Evolutionary conservation across 2,797 vertebrate species (phyloP).

Genomic region (Schizothorax lantsangensis): DNA sequence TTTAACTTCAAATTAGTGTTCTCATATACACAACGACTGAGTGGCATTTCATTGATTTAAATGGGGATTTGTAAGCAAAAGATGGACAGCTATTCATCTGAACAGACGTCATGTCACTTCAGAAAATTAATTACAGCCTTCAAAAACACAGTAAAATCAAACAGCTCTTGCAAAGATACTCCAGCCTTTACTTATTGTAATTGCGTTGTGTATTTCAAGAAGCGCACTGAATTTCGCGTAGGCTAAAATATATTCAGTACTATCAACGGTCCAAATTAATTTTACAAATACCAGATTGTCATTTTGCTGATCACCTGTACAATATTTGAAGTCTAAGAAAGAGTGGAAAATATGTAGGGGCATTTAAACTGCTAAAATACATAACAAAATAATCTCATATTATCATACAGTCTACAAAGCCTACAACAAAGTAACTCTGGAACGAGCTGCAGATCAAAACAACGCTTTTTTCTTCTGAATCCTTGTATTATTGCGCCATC

Average conservation of each 20-base stretch:
- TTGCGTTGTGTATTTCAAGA: constrained; percentile 1
- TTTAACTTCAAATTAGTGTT: not conserved
- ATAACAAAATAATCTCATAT: not conserved
- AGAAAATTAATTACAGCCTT: constrained; percentile 25
- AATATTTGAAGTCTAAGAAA: not conserved
- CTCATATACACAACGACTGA: not conserved
- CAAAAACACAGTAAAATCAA: constrained; percentile 19
- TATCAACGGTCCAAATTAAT: not conserved
- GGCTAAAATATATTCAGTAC: not conserved
- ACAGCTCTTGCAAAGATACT: not conserved
- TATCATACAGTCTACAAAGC: not conserved
- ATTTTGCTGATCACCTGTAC: not conserved
- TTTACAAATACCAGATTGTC: not conserved
- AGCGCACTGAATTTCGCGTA: not conserved
- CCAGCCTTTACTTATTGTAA: not conserved
- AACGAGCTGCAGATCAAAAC: not conserved
- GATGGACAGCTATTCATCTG: not conserved
- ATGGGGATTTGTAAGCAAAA: not conserved
- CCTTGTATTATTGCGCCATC: constrained; percentile 31
- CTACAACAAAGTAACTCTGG: not conserved
- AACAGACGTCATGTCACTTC: constrained; percentile 6
- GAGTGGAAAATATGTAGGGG: not conserved
- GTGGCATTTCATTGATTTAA: not conserved
- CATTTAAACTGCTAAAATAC: not conserved
- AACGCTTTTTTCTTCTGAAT: not conserved